Evolutionary conservation across 2,888 invertebrate genomes (phyloP), one percentile per base, ranked within the genome.

Genomic region (Drepanosiphum platanoidis): DNA sequence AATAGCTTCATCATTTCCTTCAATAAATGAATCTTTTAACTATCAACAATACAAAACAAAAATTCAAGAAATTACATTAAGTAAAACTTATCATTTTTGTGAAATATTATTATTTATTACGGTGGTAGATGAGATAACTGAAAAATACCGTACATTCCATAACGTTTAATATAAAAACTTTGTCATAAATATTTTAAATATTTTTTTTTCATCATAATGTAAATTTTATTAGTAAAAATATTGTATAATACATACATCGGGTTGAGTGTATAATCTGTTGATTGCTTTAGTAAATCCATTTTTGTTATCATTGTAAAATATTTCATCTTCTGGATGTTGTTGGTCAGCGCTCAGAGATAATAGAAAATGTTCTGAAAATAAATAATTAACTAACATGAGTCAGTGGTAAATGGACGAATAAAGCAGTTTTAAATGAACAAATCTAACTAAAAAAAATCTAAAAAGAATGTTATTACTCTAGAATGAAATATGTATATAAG

Each of bases 241-340:
- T 71, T 4, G 39, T 34, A 78, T 4, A 11, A 64, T 83, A 66
- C 83, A 7, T 83, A 83, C 83, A 7, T 64, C 66, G 4, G 72
- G 74, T 11, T 4, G 18, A 18, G 32, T 46, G 18, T 22, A 66
- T 27, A 74, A n/a, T n/a, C 15, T 75, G 22, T 71, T 58, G 3
- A 83, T 66, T 46, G 15, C 64, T 74, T 75, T 83, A 7, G 36
- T 66, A 11, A 83, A 83, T 66, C 83, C 75, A 52, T 83, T 75
- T 83, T 66, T 83, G 30, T 83, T 83, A 27, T 83, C 66, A 36
- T 75, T 83, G 9, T 15, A 75, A 34, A 83, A 83, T 74, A 83
- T 83, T 27, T 74, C 74, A 34, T 83, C 83, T 75, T 83, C 74
- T 52, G 36, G 13, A 39, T 58, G 42, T 39, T 42, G 2, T 32